Evolutionary conservation across 2,797 vertebrate species (phyloP).

Genomic region (Streptopelia turtur): DNA sequence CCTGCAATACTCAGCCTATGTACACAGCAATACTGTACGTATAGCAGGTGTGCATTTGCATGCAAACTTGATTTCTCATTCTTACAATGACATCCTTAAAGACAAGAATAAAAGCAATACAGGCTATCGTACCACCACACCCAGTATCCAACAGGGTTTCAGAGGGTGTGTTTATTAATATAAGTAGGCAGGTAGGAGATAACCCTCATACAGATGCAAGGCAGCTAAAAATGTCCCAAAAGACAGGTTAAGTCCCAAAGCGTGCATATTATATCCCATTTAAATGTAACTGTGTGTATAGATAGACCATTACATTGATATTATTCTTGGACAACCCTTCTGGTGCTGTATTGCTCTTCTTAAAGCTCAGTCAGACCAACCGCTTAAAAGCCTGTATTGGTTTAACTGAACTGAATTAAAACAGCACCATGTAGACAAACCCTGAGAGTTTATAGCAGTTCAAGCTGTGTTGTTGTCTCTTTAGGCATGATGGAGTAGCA

Average conservation of each 20-base stretch:
- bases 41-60: not conserved
- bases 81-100: not conserved
- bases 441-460: not conserved
- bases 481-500: not conserved
- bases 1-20: not conserved
- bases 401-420: conserved; percentile 12
- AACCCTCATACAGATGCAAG: not conserved
- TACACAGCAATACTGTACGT: not conserved
- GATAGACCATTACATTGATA: not conserved
- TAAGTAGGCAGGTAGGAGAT: not conserved
- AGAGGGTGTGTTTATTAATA: not conserved
- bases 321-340: not conserved
- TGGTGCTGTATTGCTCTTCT: not conserved
- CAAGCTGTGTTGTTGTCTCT: not conserved
- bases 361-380: conserved; percentile 11
- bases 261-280: not conserved
- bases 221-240: too few relatives aligned
- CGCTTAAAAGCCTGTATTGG: not conserved
- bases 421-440: not conserved
- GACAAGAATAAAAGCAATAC: not conserved
- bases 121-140: not conserved
- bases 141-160: not conserved
- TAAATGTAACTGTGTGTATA: not conserved
- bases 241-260: not conserved
- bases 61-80: not conserved